phyloP scores from a whole-genome alignment of 2,113 vertebrate genomes.

The Leucopternis melanops region DNA sequence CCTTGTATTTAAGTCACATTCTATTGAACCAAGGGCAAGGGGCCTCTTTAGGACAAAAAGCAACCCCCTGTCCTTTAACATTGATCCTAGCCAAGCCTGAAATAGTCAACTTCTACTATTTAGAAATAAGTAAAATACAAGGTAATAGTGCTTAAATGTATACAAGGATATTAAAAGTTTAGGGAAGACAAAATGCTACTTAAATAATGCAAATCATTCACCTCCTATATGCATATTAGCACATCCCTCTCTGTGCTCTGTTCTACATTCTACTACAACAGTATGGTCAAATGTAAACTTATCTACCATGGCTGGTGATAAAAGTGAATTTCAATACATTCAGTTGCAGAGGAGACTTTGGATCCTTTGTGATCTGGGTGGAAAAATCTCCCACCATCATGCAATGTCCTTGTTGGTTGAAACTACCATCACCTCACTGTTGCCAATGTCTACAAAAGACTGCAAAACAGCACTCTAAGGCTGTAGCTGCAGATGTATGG shows the following conservation, averaged over 20 bases:
- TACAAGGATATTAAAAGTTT: background rate
- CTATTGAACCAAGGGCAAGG: background rate
- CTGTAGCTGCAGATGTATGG: background rate
- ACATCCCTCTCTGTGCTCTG: background rate
- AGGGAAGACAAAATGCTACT: background rate
- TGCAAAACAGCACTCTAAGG: background rate
- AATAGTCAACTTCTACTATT: background rate
- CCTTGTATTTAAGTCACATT: background rate
- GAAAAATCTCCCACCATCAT: background rate
- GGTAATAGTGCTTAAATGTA: background rate
- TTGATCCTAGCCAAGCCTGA: background rate
- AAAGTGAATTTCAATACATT: background rate
- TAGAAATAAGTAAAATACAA: background rate
- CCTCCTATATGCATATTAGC: background rate
- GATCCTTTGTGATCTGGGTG: background rate
- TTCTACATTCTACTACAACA: background rate
- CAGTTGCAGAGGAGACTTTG: background rate
- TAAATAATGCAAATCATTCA: background rate
- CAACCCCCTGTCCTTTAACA: background rate
- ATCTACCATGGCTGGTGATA: background rate
- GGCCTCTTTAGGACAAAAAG: background rate
- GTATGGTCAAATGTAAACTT: background rate
- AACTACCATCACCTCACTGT: background rate
- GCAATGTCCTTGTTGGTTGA: background rate
- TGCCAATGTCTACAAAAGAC: background rate